phyloP scores from a whole-genome alignment of 2,113 vertebrate genomes.

The Oryzias javanicus region DNA sequence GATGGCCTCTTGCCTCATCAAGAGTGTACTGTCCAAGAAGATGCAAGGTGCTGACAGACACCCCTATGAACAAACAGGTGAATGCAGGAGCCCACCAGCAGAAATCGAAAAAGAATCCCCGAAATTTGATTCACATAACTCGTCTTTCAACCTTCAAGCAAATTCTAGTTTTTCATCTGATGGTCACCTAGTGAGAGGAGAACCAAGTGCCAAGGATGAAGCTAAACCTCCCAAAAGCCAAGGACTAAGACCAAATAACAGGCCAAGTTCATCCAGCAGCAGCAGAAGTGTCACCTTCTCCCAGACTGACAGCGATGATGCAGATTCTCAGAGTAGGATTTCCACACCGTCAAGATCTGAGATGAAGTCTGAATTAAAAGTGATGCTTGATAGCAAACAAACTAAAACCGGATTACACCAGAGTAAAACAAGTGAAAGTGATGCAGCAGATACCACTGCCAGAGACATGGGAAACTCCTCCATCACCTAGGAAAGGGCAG shows the following conservation, averaged over 20 bases:
- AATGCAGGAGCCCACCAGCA: constrained; percentile 24
- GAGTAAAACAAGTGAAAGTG: constrained; percentile 37
- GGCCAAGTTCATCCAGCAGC: constrained; percentile 55
- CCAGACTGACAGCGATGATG: constrained; percentile 45
- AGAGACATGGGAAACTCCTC: constrained; percentile 45
- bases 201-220: constrained; percentile 41
- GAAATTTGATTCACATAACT: constrained; percentile 38
- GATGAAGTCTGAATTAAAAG: constrained; percentile 50
- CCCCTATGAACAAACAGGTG: constrained; percentile 59
- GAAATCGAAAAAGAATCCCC: constrained; percentile 43
- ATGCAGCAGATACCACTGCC: constrained; percentile 44
- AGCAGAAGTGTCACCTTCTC: constrained; percentile 53
- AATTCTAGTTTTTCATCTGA: constrained; percentile 77
- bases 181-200: constrained; percentile 45
- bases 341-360: constrained; percentile 28
- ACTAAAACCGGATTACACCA: constrained; percentile 26
- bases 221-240: constrained; percentile 37
- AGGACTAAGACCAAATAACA: constrained; percentile 30
- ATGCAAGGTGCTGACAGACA: constrained; percentile 76
- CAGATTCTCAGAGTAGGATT: constrained; percentile 42
- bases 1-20: constrained; percentile 86
- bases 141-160: constrained; percentile 71
- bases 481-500: constrained; percentile 43
- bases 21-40: constrained; percentile 88
- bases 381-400: constrained; percentile 55